Evolutionary conservation across 1,140 invertebrate genomes (phyloP).

Genomic region (Panonychus citri): DNA sequence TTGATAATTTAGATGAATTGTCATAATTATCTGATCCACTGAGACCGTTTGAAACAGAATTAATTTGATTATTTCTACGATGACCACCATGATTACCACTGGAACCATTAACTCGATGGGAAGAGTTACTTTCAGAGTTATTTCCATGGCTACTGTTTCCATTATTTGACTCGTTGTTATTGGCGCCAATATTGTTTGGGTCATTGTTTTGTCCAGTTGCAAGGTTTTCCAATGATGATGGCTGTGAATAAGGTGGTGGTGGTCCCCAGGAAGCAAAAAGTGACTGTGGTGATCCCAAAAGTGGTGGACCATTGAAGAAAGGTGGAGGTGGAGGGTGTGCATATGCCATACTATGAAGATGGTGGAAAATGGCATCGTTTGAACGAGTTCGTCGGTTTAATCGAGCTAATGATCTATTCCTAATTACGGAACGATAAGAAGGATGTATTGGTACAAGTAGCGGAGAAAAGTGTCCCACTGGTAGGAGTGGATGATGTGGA

Average conservation of each 20-base stretch:
- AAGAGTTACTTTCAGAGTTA: no score
- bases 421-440: no score
- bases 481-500: no score
- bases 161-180: no score
- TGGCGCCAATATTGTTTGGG: conserved; percentile 16
- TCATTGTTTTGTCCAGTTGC: conserved; percentile 18
- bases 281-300: conserved; percentile 1
- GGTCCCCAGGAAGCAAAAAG: conserved; percentile 35
- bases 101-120: no score
- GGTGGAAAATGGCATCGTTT: conserved; percentile 16
- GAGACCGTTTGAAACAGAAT: conserved; percentile 9
- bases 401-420: neutral
- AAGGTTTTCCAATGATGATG: conserved; percentile 18
- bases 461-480: no score
- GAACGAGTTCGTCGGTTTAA: conserved; percentile 12
- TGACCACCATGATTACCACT: conserved; percentile 5
- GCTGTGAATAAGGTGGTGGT: conserved; percentile 45
- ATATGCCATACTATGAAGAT: conserved; percentile 4
- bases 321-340: conserved; percentile 1
- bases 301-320: neutral
- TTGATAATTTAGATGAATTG: conserved; percentile 11
- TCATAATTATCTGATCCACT: neutral
- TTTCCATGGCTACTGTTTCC: no score
- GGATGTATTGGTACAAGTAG: no score
- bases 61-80: conserved; percentile 9